These are phyloP conservation scores for Pangasius mekongensis DNA, from an alignment of 2,797 vertebrate genomes.

Conservation along the genomic window DNA sequence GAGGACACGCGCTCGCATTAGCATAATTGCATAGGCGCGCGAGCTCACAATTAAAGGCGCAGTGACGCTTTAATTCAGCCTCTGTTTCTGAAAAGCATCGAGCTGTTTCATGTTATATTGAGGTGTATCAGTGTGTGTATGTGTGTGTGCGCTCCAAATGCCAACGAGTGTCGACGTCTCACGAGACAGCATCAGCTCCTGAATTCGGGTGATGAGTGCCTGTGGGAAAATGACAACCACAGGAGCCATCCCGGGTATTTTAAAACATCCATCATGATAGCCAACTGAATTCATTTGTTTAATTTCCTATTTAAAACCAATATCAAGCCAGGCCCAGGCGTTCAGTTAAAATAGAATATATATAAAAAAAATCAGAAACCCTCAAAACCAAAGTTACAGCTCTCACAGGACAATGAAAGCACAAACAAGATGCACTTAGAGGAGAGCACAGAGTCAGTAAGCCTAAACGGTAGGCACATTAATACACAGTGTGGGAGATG, in stretches of 20 bases:
- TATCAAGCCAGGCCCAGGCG: not conserved
- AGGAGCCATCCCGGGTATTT: not conserved
- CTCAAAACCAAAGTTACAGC: not conserved
- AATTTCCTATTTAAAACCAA: not conserved
- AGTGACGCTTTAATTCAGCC: slow-evolving; percentile 63
- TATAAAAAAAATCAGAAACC: not conserved
- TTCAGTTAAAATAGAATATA: not conserved
- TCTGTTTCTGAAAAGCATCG: not conserved
- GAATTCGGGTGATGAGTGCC: not conserved
- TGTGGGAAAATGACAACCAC: not conserved
- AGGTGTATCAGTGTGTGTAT: not conserved
- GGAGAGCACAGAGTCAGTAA: slow-evolving; percentile 10
- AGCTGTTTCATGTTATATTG: not conserved
- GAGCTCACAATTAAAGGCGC: slow-evolving; percentile 77
- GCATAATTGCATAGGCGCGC: slow-evolving; percentile 85
- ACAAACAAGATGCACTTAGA: slow-evolving; percentile 10
- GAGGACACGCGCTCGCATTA: slow-evolving; percentile 70
- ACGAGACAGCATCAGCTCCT: not conserved
- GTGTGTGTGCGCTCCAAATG: not conserved
- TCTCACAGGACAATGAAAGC: not conserved
- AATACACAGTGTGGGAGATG: slow-evolving; percentile 27
- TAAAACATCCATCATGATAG: not conserved
- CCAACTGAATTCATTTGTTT: not conserved
- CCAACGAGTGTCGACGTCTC: not conserved
- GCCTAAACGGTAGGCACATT: slow-evolving; percentile 28